Percentiles rank a stretch among this genome's conserved stretches.
phyloP scores from a whole-genome alignment of 2,888 invertebrate species.

The Lasius platythorax region DNA sequence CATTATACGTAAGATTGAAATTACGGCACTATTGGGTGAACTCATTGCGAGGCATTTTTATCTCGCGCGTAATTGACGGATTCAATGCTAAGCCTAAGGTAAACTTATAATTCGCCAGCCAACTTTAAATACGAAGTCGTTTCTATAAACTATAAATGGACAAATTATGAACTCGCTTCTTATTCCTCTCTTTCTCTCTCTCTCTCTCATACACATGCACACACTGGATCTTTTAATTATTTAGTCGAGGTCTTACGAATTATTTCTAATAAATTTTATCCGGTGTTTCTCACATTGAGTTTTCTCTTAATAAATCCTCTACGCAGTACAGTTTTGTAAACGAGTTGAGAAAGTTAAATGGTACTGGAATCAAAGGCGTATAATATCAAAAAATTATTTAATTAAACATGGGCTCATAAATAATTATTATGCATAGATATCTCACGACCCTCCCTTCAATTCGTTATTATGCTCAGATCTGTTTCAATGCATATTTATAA shows the following conservation, averaged over 20 bases:
- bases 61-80: not conserved
- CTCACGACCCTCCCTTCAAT: not conserved
- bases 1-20: conserved; percentile 9
- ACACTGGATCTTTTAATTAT: not conserved
- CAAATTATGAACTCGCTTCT: conserved; percentile 12
- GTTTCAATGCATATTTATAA: conserved; percentile 39
- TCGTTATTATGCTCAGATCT: not conserved
- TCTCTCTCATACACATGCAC: not conserved
- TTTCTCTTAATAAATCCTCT: conserved; percentile 16
- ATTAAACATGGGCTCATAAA: conserved; percentile 36
- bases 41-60: not conserved
- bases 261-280: not conserved
- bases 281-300: not conserved
- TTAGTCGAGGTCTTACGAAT: not conserved
- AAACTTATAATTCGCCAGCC: not conserved
- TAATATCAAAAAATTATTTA: conserved; percentile 47
- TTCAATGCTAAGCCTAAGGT: not conserved
- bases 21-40: not conserved
- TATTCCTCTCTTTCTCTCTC: not conserved
- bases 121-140: not conserved
- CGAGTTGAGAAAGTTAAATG: conserved; percentile 13
- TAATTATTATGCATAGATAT: conserved; percentile 28
- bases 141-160: not conserved
- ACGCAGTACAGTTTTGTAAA: not conserved
- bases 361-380: conserved; percentile 36